A percentile compares a stretch with the other conserved stretches of the same genome.
Conservation (phyloP, 2,888 invertebrate species). For the Tetranychus piercei region DNA sequence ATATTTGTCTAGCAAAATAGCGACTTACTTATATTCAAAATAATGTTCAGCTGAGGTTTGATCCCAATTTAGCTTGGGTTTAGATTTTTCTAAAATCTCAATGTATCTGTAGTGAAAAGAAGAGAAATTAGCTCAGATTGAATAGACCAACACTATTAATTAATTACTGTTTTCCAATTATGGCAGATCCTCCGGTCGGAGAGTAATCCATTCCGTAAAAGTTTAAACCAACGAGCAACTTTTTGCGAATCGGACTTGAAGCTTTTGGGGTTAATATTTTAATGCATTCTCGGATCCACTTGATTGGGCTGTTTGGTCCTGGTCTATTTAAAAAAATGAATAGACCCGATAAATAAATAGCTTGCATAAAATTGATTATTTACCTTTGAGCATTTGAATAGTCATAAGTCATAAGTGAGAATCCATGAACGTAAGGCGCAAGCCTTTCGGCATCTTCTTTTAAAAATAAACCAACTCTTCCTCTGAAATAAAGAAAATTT, state of each 20-base stretch:
- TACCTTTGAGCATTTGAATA: conserved; percentile 60
- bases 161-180: conserved; percentile 53
- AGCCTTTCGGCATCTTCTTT: conserved; percentile 56
- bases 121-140: background rate
- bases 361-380: conserved; percentile 1
- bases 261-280: conserved; percentile 21
- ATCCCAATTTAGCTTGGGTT: conserved; percentile 58
- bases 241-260: conserved; percentile 37
- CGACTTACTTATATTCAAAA: conserved; percentile 52
- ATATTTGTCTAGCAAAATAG: conserved; percentile 18
- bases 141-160: background rate
- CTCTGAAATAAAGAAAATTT: conserved; percentile 25
- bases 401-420: conserved; percentile 94
- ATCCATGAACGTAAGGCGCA: conserved; percentile 55
- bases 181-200: conserved; percentile 55
- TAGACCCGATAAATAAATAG: background rate
- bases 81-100: conserved; percentile 50
- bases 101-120: conserved; percentile 35
- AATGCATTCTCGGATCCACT: conserved; percentile 61
- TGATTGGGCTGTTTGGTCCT: conserved; percentile 72
- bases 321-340: conserved; percentile 30
- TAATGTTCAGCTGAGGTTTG: conserved; percentile 58
- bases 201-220: conserved; percentile 82
- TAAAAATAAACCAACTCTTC: conserved; percentile 45
- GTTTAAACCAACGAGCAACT: conserved; percentile 72